These are phyloP conservation scores for Spinibarbus caldwelli DNA, from an alignment of 2,797 vertebrate genomes.

Conservation along the genomic window DNA sequence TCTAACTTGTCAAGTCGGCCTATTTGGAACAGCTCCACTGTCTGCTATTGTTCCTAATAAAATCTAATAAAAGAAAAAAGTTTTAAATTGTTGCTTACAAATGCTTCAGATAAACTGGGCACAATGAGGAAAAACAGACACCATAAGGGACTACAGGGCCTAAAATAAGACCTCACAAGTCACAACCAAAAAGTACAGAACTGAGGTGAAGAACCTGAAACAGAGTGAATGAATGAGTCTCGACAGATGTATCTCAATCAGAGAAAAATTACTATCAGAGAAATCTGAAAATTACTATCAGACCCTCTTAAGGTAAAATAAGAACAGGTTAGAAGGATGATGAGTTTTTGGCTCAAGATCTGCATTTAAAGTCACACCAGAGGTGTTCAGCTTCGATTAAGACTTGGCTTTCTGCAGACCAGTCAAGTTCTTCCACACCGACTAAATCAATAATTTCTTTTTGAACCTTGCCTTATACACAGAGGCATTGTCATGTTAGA, in stretches of 20 bases:
- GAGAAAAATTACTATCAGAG: background rate
- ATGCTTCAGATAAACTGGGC: no score
- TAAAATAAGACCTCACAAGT: background rate
- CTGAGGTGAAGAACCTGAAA: background rate
- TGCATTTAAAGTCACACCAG: no score
- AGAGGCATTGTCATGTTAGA: no score
- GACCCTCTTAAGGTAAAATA: background rate
- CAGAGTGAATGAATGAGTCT: background rate
- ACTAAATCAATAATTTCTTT: no score
- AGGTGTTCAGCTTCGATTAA: no score
- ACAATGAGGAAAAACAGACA: no score
- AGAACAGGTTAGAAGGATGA: background rate
- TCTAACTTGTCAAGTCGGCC: background rate
- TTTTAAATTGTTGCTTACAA: background rate
- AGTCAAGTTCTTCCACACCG: no score
- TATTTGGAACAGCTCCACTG: background rate
- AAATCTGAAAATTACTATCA: no score
- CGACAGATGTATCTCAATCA: background rate
- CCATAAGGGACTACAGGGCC: background rate
- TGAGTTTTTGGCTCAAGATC: no score
- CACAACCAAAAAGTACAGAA: background rate
- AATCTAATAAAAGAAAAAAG: background rate
- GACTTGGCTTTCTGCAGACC: no score
- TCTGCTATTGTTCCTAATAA: background rate
- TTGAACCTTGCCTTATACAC: no score